phyloP scores from a whole-genome alignment of 1,140 invertebrate species.

The Ditylenchus dipsaci region DNA sequence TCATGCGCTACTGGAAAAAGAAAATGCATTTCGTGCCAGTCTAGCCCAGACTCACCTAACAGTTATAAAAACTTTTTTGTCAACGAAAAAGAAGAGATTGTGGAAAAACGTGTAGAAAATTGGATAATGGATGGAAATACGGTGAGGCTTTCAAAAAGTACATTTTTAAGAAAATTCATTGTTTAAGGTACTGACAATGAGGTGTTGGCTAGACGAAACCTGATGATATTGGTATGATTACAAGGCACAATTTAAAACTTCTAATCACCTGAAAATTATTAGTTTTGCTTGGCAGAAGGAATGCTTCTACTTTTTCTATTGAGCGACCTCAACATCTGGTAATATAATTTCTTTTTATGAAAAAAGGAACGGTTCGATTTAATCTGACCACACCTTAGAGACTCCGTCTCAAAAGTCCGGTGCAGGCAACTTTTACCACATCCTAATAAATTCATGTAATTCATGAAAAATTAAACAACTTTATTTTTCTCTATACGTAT shows the following conservation, averaged over 20 bases:
- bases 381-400: no score
- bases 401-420: no score
- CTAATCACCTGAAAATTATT: no score
- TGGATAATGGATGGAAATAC: conserved; percentile 7
- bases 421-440: no score
- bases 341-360: no score
- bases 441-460: no score
- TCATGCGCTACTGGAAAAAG: conserved; percentile 9
- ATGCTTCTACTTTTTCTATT: conserved; percentile 17
- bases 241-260: no score
- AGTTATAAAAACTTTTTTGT: not conserved
- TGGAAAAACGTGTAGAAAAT: conserved; percentile 18
- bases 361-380: no score
- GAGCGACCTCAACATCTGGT: conserved; percentile 4
- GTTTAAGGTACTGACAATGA: not conserved
- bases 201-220: not conserved
- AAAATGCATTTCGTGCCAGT: not conserved
- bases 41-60: not conserved
- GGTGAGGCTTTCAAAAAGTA: not conserved
- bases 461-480: no score
- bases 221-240: not conserved
- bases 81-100: conserved; percentile 9
- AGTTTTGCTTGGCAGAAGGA: no score
- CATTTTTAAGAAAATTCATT: not conserved
- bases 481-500: no score